Base-by-base conservation (phyloP, 2,113 vertebrate genomes). In the Chloroceryle aenea region DNA sequence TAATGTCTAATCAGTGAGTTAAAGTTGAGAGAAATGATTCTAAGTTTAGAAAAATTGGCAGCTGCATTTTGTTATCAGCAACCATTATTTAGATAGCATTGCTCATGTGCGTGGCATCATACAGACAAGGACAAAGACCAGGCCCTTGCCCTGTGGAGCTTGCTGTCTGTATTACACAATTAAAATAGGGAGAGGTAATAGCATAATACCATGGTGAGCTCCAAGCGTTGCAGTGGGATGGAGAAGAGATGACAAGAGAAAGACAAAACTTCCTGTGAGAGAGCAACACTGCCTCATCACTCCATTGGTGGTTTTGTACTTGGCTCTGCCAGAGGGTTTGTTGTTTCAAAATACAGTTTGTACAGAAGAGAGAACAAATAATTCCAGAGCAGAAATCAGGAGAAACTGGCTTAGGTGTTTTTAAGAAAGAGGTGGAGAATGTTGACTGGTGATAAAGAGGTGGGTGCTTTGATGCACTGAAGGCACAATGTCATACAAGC, bases 51-150 rank as follows among this genome's bases (percentile, higher is more conserved):
- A 95, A 95, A 95, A 96, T 95, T 87, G 93, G 91, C 93, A 89
- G 89, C 84, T 95, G 91, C 94, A 95, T 95, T 96, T 96, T 95
- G 68, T 93, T 96, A 95, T 94, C 85, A 93, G 95, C 93, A 94
- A 90, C 93, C 83, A 86, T 95, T 96, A 92, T 96, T 96, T 94
- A 94, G 95, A 90, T 95, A 89, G 95, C 47, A 36, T 19, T 78
- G 79, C 88, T 89, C 93, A 96, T 95, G 93, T 73, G 40, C 1
- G 3, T 79, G 83, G 90, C 7, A 0, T 85, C 88, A 79, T n/a
- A 90, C 64, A 87, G 92, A 77, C 82, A 92, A 64, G 68, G 76
- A 94, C 92, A 95, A 97, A 90, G 77, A 90, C 76, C 73, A 89
- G 68, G 19, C 89, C 75, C 50, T 91, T 59, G 67, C 72, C 86